Evolutionary conservation across 2,797 vertebrate genomes (phyloP).

Genomic region (Aphelocoma californica): DNA sequence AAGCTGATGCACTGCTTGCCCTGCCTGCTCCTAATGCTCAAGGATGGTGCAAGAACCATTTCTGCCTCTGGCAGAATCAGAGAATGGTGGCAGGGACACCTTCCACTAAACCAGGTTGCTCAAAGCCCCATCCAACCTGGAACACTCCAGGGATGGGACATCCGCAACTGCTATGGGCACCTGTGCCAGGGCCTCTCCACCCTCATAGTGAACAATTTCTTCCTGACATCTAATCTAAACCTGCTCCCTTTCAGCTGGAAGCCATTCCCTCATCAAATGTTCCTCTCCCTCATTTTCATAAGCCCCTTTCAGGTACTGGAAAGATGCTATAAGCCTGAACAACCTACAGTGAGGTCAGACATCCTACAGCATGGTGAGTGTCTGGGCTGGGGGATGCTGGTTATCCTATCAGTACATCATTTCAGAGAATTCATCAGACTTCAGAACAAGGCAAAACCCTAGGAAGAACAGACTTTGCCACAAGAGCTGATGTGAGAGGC

Average conservation of each 20-base stretch:
- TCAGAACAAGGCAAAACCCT: background rate
- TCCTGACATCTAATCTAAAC: background rate
- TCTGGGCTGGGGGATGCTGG: background rate
- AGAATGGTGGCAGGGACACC: background rate
- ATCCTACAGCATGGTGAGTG: background rate
- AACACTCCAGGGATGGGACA: background rate
- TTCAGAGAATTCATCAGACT: background rate
- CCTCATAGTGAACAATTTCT: background rate
- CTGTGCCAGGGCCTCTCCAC: background rate
- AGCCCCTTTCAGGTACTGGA: background rate
- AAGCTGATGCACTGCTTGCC: background rate
- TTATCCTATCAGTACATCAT: background rate
- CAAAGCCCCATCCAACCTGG: background rate
- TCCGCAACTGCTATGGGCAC: background rate
- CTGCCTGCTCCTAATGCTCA: background rate
- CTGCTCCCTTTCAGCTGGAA: background rate
- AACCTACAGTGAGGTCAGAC: background rate
- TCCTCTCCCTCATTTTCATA: background rate
- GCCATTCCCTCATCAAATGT: background rate
- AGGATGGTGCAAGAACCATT: background rate
- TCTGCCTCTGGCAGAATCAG: background rate
- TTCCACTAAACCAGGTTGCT: background rate
- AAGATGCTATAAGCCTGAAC: too few relatives aligned
- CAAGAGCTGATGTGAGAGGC: background rate
- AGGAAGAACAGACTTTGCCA: background rate